Evolutionary conservation across 2,113 vertebrate species (phyloP), one percentile per base, ranked within the genome.

Genomic region (Solenodon paradoxus): DNA sequence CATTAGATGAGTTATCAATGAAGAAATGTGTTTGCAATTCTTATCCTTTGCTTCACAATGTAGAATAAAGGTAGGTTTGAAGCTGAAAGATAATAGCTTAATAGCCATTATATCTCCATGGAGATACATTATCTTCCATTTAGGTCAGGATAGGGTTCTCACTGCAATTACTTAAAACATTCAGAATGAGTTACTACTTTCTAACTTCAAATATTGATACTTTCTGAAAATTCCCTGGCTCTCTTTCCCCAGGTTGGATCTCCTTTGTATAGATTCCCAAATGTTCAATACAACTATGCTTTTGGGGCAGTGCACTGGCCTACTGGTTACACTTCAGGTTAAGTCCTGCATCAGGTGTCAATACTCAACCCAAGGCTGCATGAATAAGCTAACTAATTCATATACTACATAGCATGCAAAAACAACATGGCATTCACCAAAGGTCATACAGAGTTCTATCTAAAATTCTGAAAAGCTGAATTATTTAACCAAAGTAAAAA

Each of bases 401-500:
- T 8, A 24, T 38, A 38, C 11, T 35, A 30, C 40, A 49, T 1
- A 40, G 35, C 19, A 24, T 28, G 57, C 20, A n/a, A n/a, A 72
- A 90, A 75, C 85, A 35, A 20, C 38, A 77, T 26, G 92, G n/a
- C n/a, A n/a, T n/a, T n/a, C n/a, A n/a, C 32, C 12, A 69, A 53
- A 81, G 19, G 45, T 4, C 63, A 91, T 59, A 45, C 85, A 74
- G 86, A 53, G 10, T 42, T 78, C n/a, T 49, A 72, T 78, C 95
- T 92, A 88, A 90, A 80, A 88, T 71, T 78, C 45, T 74, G 63
- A 78, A 85, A 95, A 94, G 32, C 55, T 91, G 15, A 8, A 42
- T 35, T 78, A 38, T 95, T 90, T 80, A 95, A n/a, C 86, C 0
- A 38, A n/a, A 95, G 77, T 32, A 96, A 93, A 47, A n/a, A 42